Evolutionary conservation across 2,797 vertebrate species (phyloP).

Genomic region (Microctenopoma lineatum): DNA sequence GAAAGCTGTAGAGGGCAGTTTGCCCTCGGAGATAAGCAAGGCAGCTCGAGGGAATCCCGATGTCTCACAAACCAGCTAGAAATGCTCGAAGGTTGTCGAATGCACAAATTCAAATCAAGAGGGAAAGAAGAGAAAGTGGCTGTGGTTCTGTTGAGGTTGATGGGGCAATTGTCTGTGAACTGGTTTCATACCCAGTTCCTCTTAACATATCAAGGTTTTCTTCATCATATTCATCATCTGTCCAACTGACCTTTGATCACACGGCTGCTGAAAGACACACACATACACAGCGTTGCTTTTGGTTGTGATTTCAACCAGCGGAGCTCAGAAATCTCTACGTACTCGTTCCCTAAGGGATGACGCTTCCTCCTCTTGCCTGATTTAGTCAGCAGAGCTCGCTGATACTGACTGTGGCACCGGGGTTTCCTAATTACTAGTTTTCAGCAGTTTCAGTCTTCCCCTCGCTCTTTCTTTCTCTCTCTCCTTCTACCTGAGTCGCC

Average conservation of each 20-base stretch:
- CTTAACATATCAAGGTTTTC: too few relatives aligned
- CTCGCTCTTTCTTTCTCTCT: neutral
- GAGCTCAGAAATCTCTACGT: slow-evolving; percentile 12
- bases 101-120: neutral
- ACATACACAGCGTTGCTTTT: neutral
- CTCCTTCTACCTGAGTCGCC: slow-evolving; percentile 42
- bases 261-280: neutral
- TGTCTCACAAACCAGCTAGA: slow-evolving; percentile 10
- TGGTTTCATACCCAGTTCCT: too few relatives aligned
- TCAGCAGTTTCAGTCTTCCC: slow-evolving; percentile 46
- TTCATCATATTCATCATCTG: too few relatives aligned
- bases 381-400: slow-evolving; percentile 60
- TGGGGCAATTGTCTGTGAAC: too few relatives aligned
- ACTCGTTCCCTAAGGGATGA: slow-evolving; percentile 7
- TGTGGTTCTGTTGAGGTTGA: too few relatives aligned
- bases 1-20: slow-evolving; percentile 31
- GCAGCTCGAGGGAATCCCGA: slow-evolving; percentile 17
- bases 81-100: neutral
- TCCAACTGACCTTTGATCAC: too few relatives aligned
- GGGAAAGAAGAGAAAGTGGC: neutral
- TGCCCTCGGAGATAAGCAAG: slow-evolving; percentile 46
- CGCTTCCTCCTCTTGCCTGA: slow-evolving; percentile 41
- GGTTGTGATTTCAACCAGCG: slow-evolving; percentile 39
- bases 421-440: slow-evolving; percentile 71
- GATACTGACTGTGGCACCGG: slow-evolving; percentile 39